Evolutionary conservation across 2,888 invertebrate genomes (phyloP).

Genomic region (Parapristionchus giblindavisi): DNA sequence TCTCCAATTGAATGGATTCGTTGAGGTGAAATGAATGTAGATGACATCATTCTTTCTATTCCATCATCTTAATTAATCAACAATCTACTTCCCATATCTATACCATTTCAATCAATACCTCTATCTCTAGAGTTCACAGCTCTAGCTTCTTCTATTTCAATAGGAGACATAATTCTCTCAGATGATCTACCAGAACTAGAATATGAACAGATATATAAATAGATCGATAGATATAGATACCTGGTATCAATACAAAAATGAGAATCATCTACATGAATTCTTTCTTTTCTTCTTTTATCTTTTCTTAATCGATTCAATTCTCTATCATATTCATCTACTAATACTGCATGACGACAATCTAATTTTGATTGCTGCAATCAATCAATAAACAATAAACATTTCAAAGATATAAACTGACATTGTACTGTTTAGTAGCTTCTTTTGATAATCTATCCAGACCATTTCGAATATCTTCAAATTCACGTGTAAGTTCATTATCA

Average conservation of each 20-base stretch:
- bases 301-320: background rate
- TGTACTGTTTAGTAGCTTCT: background rate
- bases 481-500: background rate
- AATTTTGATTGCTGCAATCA: background rate
- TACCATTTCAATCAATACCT: too few relatives aligned
- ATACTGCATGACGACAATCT: background rate
- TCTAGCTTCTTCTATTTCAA: too few relatives aligned
- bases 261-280: conserved; percentile 1
- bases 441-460: background rate
- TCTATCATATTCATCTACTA: background rate
- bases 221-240: background rate
- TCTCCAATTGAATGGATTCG: too few relatives aligned
- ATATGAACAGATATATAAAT: background rate
- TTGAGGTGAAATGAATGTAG: too few relatives aligned
- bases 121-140: too few relatives aligned
- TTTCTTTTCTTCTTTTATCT: background rate
- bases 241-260: background rate
- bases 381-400: too few relatives aligned
- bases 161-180: too few relatives aligned
- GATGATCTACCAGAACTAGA: background rate
- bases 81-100: too few relatives aligned
- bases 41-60: too few relatives aligned
- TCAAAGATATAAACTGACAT: background rate
- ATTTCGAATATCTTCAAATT: background rate
- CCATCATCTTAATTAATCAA: too few relatives aligned